A percentile compares a stretch with the other conserved stretches of the same genome.
phyloP scores from a whole-genome alignment of 2,888 invertebrate species.

The Strigamia maritima region DNA sequence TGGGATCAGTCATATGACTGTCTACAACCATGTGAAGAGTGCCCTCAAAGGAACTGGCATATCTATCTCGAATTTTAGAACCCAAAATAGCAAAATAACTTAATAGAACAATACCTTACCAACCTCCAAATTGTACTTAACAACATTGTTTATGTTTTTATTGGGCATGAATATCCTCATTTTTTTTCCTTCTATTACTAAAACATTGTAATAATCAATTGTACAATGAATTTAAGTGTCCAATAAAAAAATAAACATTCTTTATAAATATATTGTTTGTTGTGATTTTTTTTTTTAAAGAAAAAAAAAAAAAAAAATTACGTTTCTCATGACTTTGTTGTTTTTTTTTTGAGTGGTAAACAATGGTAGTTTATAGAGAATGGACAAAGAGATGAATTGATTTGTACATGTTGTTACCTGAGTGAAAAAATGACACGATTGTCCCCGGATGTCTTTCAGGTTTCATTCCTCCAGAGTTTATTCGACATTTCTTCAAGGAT shows the following conservation, averaged over 20 bases:
- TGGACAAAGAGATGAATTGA: background rate
- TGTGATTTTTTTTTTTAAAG: background rate
- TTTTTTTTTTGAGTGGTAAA: background rate
- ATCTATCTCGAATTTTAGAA: background rate
- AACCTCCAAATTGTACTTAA: background rate
- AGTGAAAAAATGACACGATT: background rate
- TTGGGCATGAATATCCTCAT: background rate
- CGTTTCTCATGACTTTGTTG: background rate
- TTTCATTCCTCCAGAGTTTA: background rate
- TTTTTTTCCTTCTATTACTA: too few species aligned
- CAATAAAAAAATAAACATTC: background rate
- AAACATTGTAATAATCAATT: background rate
- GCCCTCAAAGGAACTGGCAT: background rate
- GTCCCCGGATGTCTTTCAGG: background rate
- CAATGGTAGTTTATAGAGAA: background rate
- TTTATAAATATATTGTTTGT: background rate
- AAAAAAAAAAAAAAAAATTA: too few species aligned
- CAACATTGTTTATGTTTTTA: background rate
- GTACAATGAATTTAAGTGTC: background rate
- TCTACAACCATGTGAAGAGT: conserved; percentile 27
- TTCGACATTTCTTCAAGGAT: background rate
- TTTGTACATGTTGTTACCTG: background rate
- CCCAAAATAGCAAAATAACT: background rate
- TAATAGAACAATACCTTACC: background rate
- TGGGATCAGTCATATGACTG: conserved; percentile 31